Evolutionary conservation across 37 sponge, comb jelly and placozoan species (phyloP).

Genomic region (Spongia lamella): DNA sequence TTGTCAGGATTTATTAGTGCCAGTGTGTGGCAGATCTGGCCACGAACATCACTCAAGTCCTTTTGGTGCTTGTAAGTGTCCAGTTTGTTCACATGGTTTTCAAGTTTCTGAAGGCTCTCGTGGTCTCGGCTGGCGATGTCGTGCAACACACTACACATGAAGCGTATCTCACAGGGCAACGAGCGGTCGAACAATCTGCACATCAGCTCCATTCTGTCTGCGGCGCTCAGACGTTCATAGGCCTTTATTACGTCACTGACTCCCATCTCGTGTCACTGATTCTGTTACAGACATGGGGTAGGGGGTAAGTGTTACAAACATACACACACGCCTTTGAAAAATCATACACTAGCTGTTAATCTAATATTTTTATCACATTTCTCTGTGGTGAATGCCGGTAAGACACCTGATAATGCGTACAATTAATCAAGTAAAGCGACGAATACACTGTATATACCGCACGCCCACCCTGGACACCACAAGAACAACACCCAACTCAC

Average conservation of each 20-base stretch:
- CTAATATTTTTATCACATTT: no score
- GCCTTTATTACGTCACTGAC: slow-evolving; percentile 45
- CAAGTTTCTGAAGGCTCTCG: slow-evolving; percentile 32
- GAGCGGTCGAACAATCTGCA: slow-evolving; percentile 63
- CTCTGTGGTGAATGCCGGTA: no score
- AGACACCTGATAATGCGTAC: no score
- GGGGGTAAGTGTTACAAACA: no score
- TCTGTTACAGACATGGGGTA: no score
- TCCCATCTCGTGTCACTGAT: slow-evolving; percentile 28
- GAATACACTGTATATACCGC: no score
- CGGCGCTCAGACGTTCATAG: slow-evolving; percentile 62
- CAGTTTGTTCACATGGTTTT: slow-evolving; percentile 46
- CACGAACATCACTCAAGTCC: slow-evolving; percentile 33
- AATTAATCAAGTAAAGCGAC: no score
- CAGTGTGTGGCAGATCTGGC: slow-evolving; percentile 63
- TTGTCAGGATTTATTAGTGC: slow-evolving; percentile 65
- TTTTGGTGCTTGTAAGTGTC: slow-evolving; percentile 46
- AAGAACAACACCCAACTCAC: no score
- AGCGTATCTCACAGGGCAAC: slow-evolving; percentile 54
- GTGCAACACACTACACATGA: slow-evolving; percentile 53
- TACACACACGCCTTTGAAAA: no score
- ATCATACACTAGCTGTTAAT: no score
- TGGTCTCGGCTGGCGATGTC: slow-evolving; percentile 25
- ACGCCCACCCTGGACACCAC: no score
- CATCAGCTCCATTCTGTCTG: slow-evolving; percentile 63